Evolutionary conservation across 1,140 invertebrate species (phyloP).

Genomic region (Maconellicoccus hirsutus): DNA sequence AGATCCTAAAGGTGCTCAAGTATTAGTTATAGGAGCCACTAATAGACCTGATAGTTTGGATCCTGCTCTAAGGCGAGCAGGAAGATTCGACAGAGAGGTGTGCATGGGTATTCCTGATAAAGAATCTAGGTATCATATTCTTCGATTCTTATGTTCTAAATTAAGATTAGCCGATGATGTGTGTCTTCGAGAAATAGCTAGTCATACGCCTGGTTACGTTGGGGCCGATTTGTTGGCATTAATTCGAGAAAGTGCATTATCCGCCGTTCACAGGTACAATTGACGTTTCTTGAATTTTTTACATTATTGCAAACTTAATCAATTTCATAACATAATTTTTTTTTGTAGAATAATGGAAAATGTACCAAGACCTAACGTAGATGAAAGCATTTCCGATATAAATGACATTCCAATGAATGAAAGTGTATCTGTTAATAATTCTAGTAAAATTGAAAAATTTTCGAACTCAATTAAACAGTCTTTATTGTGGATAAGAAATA

Average conservation of each 20-base stretch:
- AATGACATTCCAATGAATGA: neutral
- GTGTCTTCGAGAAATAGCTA: constrained; percentile 58
- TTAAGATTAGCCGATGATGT: constrained; percentile 56
- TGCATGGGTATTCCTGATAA: constrained; percentile 84
- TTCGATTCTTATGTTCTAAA: constrained; percentile 54
- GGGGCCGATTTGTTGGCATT: constrained; percentile 86
- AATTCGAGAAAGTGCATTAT: constrained; percentile 71
- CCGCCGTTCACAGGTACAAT: constrained; percentile 50
- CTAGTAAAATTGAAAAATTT: neutral
- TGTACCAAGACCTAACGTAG: neutral
- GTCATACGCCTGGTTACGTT: constrained; percentile 89
- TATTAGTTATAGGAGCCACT: constrained; percentile 89
- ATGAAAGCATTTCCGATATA: neutral
- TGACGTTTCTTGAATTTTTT: no score
- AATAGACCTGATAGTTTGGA: constrained; percentile 88
- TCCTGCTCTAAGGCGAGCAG: constrained; percentile 78
- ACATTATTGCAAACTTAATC: no score
- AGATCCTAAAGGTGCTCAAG: constrained; percentile 49
- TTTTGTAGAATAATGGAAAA: constrained; percentile 1
- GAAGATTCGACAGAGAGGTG: constrained; percentile 87
- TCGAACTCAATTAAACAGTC: neutral
- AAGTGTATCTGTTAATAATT: neutral
- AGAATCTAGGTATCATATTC: constrained; percentile 59
- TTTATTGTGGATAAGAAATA: constrained; percentile 13
- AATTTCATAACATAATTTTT: neutral